Evolutionary conservation across 2,797 vertebrate species (phyloP).

Genomic region (Ptychobarbus kaznakovi): DNA sequence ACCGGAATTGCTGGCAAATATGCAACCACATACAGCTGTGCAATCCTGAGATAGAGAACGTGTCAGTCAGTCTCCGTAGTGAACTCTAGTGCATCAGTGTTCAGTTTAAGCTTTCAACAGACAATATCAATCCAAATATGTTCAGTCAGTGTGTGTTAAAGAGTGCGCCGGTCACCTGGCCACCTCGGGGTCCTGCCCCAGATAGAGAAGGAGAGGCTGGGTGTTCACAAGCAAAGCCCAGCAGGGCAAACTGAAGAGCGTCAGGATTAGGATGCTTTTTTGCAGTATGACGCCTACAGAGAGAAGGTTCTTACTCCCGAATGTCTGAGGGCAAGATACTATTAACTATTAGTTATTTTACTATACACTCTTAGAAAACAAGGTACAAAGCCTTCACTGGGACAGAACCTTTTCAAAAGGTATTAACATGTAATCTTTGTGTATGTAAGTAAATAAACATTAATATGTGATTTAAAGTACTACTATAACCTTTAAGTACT

Average conservation of each 20-base stretch:
- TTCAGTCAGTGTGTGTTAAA: background rate
- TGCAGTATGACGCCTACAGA: conserved; percentile 90
- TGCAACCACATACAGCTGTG: conserved; percentile 87
- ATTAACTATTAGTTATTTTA: conserved; percentile 14
- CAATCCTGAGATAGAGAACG: conserved; percentile 79
- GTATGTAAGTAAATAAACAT: background rate
- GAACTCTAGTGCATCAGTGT: background rate
- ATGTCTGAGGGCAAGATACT: conserved; percentile 77
- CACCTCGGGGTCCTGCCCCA: conserved; percentile 83
- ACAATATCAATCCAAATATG: background rate
- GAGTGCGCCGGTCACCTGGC: conserved; percentile 77
- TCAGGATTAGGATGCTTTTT: conserved; percentile 81
- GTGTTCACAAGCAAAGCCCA: conserved; percentile 91
- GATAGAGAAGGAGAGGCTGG: conserved; percentile 78
- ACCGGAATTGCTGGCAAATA: conserved; percentile 92
- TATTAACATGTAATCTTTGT: background rate
- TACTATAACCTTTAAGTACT: background rate
- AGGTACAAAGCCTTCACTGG: background rate
- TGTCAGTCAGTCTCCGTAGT: background rate
- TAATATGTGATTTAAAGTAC: background rate
- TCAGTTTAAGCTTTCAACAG: background rate
- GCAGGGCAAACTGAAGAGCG: conserved; percentile 90
- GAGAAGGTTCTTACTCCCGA: conserved; percentile 86
- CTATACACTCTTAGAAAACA: background rate
- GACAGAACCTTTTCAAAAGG: background rate